These are phyloP conservation scores for Agrochola litura DNA, from an alignment of 2,888 invertebrate genomes.

Conservation along the genomic window DNA sequence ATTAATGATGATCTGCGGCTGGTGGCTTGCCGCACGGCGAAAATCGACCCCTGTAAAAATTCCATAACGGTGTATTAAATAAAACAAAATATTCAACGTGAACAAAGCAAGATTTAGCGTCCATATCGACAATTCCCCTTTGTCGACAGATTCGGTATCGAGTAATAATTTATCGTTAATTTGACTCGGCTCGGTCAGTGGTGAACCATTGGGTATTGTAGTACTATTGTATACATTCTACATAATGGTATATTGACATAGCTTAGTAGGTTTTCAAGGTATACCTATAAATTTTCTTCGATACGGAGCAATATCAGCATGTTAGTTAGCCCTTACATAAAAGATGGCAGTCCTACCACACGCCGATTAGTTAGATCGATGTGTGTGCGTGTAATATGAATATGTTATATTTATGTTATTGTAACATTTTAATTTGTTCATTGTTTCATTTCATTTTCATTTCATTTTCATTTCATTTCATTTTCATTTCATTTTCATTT, in stretches of 20 bases:
- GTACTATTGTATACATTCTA: slow-evolving; percentile 29
- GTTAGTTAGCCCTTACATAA: no score
- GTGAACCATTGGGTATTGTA: slow-evolving; percentile 19
- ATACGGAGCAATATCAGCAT: neutral
- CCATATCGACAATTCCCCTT: neutral
- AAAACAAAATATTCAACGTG: slow-evolving; percentile 4
- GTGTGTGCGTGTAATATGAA: no score
- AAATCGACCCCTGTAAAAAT: no score
- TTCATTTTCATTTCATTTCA: no score
- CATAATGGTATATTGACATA: slow-evolving; percentile 12
- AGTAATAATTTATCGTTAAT: slow-evolving; percentile 45
- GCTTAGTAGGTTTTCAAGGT: neutral
- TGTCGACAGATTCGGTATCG: slow-evolving; percentile 10
- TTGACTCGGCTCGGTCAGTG: neutral
- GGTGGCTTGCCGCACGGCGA: no score
- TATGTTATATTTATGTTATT: no score
- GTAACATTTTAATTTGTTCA: no score
- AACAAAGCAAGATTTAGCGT: slow-evolving; percentile 44
- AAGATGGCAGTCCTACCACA: no score
- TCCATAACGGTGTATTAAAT: neutral
- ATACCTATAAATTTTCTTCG: neutral
- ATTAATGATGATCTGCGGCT: no score
- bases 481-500: no score
- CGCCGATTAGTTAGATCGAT: no score
- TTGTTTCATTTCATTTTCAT: no score